These are phyloP conservation scores for Coccyzus lansbergi DNA, from an alignment of 2,797 vertebrate species.

Conservation along the genomic window DNA sequence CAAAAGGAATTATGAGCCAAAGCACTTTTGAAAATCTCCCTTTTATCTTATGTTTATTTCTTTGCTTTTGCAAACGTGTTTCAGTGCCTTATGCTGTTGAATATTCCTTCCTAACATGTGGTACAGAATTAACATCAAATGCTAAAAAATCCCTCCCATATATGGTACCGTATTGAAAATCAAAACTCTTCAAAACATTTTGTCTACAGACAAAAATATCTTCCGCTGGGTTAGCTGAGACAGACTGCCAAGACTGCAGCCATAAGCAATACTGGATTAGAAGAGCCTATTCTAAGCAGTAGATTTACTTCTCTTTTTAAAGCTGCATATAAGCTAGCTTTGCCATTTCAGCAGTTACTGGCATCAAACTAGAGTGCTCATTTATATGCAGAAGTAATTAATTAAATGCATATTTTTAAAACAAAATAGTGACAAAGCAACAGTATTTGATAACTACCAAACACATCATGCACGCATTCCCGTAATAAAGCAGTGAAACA, in stretches of 20 bases:
- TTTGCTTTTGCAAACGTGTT: background rate
- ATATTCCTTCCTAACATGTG: slow-evolving; percentile 14
- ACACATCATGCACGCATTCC: background rate
- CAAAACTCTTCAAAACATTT: slow-evolving; percentile 58
- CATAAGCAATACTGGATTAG: slow-evolving; percentile 26
- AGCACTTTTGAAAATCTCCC: background rate
- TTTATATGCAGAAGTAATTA: background rate
- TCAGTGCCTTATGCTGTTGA: slow-evolving; percentile 10
- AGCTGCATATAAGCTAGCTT: background rate
- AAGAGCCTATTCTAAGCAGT: background rate
- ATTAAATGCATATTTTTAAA: background rate
- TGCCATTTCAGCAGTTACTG: background rate
- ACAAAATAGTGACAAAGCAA: background rate
- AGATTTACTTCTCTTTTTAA: slow-evolving; percentile 7
- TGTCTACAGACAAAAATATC: slow-evolving; percentile 66
- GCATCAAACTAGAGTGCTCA: background rate
- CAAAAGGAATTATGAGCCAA: background rate
- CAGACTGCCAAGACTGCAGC: slow-evolving; percentile 53
- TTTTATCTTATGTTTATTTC: background rate
- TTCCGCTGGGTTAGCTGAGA: background rate
- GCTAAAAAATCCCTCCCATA: slow-evolving; percentile 59
- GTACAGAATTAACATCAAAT: slow-evolving; percentile 51
- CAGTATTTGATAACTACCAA: background rate
- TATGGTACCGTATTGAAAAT: slow-evolving; percentile 61
- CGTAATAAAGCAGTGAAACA: background rate